Evolutionary conservation across 1,140 invertebrate genomes (phyloP).

Genomic region (Samia ricini): DNA sequence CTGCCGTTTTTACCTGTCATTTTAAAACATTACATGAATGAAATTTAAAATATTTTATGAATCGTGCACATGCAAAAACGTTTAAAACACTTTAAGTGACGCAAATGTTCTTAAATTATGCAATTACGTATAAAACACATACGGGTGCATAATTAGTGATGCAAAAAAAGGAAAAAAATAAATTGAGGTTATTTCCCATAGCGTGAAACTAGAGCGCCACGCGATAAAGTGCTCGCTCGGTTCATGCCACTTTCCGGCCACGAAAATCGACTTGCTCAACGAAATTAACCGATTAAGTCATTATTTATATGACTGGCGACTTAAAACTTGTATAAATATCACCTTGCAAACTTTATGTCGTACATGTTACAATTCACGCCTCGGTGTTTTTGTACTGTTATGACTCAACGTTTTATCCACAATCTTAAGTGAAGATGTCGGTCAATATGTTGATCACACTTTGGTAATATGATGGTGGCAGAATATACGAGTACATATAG

Average conservation of each 20-base stretch:
- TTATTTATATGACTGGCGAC: slow-evolving; percentile 48
- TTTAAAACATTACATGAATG: neutral
- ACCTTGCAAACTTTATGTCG: neutral
- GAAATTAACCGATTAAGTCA: slow-evolving; percentile 64
- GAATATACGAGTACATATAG: too few species aligned
- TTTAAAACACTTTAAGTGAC: neutral
- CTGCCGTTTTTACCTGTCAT: neutral
- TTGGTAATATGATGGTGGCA: too few species aligned
- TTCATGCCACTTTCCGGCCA: slow-evolving; percentile 34
- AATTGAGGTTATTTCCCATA: slow-evolving; percentile 5
- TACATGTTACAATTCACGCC: neutral
- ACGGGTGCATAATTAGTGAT: neutral
- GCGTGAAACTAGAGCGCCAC: slow-evolving; percentile 43
- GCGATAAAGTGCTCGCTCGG: slow-evolving; percentile 50
- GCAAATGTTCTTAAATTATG: neutral
- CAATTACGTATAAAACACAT: neutral
- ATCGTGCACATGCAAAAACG: neutral
- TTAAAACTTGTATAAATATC: slow-evolving; percentile 43
- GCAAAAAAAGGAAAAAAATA: neutral
- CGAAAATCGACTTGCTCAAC: slow-evolving; percentile 48
- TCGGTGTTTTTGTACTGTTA: neutral
- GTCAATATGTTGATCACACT: too few species aligned
- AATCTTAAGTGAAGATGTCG: too few species aligned
- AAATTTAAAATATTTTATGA: neutral
- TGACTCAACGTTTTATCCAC: too few species aligned